Percentiles rank a stretch among this genome's conserved stretches.
Evolutionary conservation across 2,888 invertebrate genomes (phyloP).

Genomic region (Keiferia lycopersicella): DNA sequence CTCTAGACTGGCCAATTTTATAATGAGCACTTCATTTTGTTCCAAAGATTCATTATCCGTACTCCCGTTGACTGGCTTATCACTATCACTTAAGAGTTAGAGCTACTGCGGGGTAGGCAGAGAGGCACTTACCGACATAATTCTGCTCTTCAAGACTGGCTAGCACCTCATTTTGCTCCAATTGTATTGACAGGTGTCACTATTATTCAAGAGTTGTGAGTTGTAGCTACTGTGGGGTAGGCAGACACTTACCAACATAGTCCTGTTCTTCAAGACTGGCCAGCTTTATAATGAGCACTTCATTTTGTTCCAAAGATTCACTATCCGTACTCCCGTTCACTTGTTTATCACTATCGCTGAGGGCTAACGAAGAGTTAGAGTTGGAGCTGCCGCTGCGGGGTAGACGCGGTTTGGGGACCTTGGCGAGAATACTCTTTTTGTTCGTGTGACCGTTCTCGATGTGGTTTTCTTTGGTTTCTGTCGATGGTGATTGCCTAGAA

Average conservation of each 20-base stretch:
- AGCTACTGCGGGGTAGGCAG: too few relatives aligned
- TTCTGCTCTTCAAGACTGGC: too few relatives aligned
- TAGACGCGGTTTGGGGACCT: constrained; percentile 62
- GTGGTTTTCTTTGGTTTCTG: constrained; percentile 55
- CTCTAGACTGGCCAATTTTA: constrained; percentile 65
- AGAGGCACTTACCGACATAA: too few relatives aligned
- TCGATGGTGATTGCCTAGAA: constrained; percentile 50
- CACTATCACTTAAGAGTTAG: constrained; percentile 39
- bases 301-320: constrained; percentile 31
- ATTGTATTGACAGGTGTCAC: too few relatives aligned
- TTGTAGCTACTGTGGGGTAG: constrained; percentile 52
- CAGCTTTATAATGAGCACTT: too few relatives aligned
- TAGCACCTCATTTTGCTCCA: too few relatives aligned
- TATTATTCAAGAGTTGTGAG: too few relatives aligned
- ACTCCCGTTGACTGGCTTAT: constrained; percentile 47
- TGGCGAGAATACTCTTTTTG: constrained; percentile 64
- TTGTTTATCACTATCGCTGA: constrained; percentile 7
- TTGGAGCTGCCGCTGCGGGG: constrained; percentile 61
- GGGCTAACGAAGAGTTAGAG: constrained; percentile 49
- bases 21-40: constrained; percentile 64
- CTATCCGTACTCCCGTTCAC: constrained; percentile 31
- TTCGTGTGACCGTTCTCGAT: constrained; percentile 56
- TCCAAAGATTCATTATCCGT: constrained; percentile 47
- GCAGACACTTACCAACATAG: too few relatives aligned
- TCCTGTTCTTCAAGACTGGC: too few relatives aligned